phyloP scores from a whole-genome alignment of 2,113 vertebrate species.

The Macheiramphus alcinus region DNA sequence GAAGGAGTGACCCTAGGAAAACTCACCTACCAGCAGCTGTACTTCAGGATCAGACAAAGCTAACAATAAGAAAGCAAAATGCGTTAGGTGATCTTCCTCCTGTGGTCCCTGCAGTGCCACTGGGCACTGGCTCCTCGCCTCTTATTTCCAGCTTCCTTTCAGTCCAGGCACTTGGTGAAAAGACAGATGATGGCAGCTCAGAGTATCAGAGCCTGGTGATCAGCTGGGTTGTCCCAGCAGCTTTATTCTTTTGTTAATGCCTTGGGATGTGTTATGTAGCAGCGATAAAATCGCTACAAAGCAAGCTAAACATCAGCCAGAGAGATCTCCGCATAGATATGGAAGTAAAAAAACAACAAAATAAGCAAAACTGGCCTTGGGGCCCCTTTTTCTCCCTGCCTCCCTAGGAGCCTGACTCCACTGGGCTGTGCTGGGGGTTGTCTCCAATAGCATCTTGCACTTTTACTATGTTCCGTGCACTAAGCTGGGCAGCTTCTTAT shows the following conservation, averaged over 20 bases:
- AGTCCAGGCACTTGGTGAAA: conserved; percentile 65
- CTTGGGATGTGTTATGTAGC: conserved; percentile 62
- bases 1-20: neutral
- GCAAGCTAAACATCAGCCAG: conserved; percentile 57
- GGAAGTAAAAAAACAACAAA: neutral
- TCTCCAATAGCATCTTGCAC: neutral
- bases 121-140: conserved; percentile 72
- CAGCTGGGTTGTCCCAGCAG: conserved; percentile 63
- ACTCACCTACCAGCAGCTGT: conserved; percentile 49
- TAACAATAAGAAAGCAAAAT: conserved; percentile 69
- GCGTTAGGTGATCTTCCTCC: conserved; percentile 76
- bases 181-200: conserved; percentile 60
- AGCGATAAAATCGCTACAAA: conserved; percentile 40
- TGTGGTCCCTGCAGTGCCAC: conserved; percentile 67
- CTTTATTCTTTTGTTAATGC: conserved; percentile 70
- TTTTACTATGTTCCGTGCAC: neutral
- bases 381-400: neutral
- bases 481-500: neutral
- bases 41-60: conserved; percentile 60
- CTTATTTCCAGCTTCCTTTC: conserved; percentile 74
- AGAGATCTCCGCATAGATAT: conserved; percentile 17
- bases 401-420: neutral
- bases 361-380: neutral
- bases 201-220: conserved; percentile 68
- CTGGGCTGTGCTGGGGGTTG: neutral